Evolutionary conservation across 1,140 invertebrate genomes (phyloP).

Genomic region (Hypsibius dujardini): DNA sequence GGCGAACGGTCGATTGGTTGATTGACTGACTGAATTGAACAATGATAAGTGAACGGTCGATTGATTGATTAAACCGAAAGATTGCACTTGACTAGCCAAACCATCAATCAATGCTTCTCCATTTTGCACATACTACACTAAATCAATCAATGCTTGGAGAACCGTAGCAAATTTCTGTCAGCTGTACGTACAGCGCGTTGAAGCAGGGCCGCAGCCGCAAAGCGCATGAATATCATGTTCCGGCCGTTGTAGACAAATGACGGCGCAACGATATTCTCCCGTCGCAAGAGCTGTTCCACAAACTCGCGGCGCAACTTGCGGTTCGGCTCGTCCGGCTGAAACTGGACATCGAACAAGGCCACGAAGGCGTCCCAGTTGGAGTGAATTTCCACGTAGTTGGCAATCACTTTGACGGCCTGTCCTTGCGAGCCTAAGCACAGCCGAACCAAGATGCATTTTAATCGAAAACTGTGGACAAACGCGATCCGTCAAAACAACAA

Average conservation of each 20-base stretch:
- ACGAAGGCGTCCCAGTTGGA: background rate
- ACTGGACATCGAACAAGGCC: slow-evolving; percentile 1
- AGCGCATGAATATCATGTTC: background rate
- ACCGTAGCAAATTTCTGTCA: background rate
- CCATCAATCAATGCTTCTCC: background rate
- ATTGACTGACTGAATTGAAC: too few species aligned
- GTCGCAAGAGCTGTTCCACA: background rate
- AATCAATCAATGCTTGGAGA: background rate
- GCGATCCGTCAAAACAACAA: too few species aligned
- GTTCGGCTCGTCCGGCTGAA: background rate
- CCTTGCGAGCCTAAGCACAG: too few species aligned
- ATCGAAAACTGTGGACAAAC: too few species aligned
- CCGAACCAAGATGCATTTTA: too few species aligned
- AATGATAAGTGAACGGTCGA: too few species aligned
- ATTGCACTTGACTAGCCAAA: too few species aligned
- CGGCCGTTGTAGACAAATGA: background rate
- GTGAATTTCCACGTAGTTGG: background rate
- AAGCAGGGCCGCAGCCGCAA: background rate
- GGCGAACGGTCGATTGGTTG: too few species aligned
- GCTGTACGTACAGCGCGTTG: too few species aligned
- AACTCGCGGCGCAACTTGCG: background rate
- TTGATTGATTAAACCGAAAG: too few species aligned
- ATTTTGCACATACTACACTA: background rate
- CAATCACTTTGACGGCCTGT: background rate
- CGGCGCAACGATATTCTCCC: background rate